Base-by-base conservation (phyloP, 2,797 vertebrate species). In the Trichosurus vulpecula region DNA sequence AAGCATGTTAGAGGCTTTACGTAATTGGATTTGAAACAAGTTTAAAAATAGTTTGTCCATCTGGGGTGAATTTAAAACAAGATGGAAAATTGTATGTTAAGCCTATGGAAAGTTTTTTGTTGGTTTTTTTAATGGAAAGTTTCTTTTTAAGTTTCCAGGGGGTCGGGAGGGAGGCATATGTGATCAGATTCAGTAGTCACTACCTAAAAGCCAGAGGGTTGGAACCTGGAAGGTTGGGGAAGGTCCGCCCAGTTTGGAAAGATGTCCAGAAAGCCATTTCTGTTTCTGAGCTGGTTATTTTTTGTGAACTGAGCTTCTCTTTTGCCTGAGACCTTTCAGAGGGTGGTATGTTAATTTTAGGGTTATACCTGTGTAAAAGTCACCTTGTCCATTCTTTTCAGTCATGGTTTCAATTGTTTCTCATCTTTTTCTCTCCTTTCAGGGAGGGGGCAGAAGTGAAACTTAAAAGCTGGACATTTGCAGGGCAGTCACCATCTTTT, bases 11-110 rank as follows among this genome's bases (percentile, higher is more conserved):
- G 94, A 95, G 96, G 51, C 0, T 10, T 94, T n/a, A 53, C 8
- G 5, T 94, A 94, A 97, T 96, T 52, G 57, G n/a, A 87, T 94
- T 94, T 89, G 90, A 54, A 93, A 94, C 93, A 95, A 89, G 61
- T 93, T 97, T 97, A 94, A 94, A 92, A 96, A 90, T 92, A 94
- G 97, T 94, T 96, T 92, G 90, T 96, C 97, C 96, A 97, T 97
- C 98, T 98, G 98, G 22, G 93, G 22, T 93, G 89, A 61, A 97
- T 98, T 97, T 93, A 29, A 61, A 95, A 96, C 91, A 94, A 93
- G 96, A 96, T 94, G 97, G 96, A 52, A 94, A 96, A 53, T 87
- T 91, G 0, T 96, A n/a, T 93, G 95, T 91, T 94, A 94, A 94
- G 41, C 91, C 52, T 95, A 11, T 11, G 81, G 92, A 94, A 91